Evolutionary conservation across 2,888 invertebrate species (phyloP).

Genomic region (Limnephilus auricula): DNA sequence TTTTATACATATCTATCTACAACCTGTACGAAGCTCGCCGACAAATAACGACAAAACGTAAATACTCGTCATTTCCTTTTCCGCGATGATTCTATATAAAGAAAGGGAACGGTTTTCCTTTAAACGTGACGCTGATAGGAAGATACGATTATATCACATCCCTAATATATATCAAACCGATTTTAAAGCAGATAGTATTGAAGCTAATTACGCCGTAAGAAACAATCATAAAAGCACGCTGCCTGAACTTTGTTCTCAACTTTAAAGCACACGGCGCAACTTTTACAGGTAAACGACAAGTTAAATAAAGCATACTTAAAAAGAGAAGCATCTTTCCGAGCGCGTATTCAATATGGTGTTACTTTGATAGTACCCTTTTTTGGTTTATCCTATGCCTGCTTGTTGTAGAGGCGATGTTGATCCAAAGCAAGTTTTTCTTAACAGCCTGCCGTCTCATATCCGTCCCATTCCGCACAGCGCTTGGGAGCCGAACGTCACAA

Average conservation of each 20-base stretch:
- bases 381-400: neutral
- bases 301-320: neutral
- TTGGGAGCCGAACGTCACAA: conserved; percentile 43
- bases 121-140: neutral
- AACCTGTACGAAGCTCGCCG: neutral
- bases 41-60: neutral
- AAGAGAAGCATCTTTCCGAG: neutral
- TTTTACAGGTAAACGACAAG: conserved; percentile 15
- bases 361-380: neutral
- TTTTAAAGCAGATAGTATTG: neutral
- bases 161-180: neutral
- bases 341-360: neutral
- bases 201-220: conserved; percentile 16
- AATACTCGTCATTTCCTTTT: neutral
- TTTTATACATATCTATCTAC: neutral
- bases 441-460: conserved; percentile 36
- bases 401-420: neutral
- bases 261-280: conserved; percentile 21
- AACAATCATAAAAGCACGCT: conserved; percentile 45
- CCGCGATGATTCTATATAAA: neutral
- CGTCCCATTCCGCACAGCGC: neutral
- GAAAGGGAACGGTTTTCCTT: neutral
- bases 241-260: conserved; percentile 36
- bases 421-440: conserved; percentile 54
- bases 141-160: conserved; percentile 27